Conservation (phyloP, 2,113 vertebrate genomes). For the Pteronura brasiliensis region DNA sequence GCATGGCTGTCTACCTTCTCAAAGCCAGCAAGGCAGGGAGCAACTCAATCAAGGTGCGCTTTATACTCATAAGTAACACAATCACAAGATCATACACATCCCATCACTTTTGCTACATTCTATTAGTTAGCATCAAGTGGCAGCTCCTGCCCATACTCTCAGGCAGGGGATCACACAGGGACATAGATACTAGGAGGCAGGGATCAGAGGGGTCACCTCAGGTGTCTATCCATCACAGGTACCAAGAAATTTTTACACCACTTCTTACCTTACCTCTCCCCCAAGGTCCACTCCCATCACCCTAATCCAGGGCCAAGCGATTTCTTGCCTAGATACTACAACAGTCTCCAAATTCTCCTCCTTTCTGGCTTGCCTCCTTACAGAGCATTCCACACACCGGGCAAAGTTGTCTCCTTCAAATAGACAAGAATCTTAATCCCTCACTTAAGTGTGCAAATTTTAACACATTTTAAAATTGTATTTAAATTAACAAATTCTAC, state of each 20-base stretch:
- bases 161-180: background rate
- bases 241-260: background rate
- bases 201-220: background rate
- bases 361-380: background rate
- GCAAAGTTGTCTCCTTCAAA: background rate
- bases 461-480: background rate
- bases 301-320: background rate
- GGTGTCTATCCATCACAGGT: background rate
- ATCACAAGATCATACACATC: background rate
- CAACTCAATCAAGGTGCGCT: background rate
- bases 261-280: background rate
- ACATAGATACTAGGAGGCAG: background rate
- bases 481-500: background rate
- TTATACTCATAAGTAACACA: background rate
- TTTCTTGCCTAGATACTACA: background rate
- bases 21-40: background rate
- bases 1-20: background rate
- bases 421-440: background rate
- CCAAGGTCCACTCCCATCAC: background rate
- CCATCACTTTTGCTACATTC: background rate
- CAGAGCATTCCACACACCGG: background rate
- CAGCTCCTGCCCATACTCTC: background rate
- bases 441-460: background rate
- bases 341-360: background rate
- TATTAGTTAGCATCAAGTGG: background rate